These are phyloP conservation scores for Takifugu flavidus DNA, from an alignment of 2,113 vertebrate species.

Conservation along the genomic window DNA sequence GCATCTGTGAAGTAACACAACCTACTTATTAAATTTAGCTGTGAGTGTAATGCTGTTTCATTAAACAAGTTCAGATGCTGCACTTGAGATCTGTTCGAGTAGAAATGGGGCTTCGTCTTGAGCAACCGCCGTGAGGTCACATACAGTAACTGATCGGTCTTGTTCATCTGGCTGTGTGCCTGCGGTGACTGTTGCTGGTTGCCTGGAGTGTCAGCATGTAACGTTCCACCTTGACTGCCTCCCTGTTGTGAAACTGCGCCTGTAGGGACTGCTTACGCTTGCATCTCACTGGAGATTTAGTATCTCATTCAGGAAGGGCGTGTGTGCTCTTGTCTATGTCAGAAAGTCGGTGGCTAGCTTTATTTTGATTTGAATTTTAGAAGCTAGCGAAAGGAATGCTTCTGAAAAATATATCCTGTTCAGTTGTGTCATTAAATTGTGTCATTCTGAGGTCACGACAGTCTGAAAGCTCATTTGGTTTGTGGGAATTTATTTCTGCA, in stretches of 20 bases:
- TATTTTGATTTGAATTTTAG: slow-evolving; percentile 17
- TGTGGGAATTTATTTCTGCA: too few species aligned
- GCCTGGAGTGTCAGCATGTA: slow-evolving; percentile 30
- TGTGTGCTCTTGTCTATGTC: slow-evolving; percentile 45
- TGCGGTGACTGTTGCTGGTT: slow-evolving; percentile 25
- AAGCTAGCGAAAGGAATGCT: background rate
- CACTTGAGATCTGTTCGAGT: slow-evolving; percentile 7
- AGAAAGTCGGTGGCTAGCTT: slow-evolving; percentile 31
- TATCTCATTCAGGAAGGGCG: slow-evolving; percentile 71
- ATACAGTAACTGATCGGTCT: slow-evolving; percentile 15
- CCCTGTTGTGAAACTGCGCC: slow-evolving; percentile 59
- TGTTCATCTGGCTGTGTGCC: slow-evolving; percentile 24
- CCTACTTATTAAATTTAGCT: background rate
- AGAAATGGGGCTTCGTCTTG: slow-evolving; percentile 19
- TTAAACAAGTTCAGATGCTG: slow-evolving; percentile 4
- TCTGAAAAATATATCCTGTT: too few species aligned
- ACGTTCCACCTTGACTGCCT: slow-evolving; percentile 39
- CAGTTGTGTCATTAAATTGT: too few species aligned
- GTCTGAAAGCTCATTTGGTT: too few species aligned
- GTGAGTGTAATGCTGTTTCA: slow-evolving; percentile 4
- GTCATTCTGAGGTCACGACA: too few species aligned
- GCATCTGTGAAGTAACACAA: slow-evolving; percentile 17
- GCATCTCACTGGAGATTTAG: slow-evolving; percentile 66
- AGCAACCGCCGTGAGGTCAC: slow-evolving; percentile 19
- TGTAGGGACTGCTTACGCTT: slow-evolving; percentile 58